Conservation (phyloP, 2,888 invertebrate species). For the Polietes domitor region DNA sequence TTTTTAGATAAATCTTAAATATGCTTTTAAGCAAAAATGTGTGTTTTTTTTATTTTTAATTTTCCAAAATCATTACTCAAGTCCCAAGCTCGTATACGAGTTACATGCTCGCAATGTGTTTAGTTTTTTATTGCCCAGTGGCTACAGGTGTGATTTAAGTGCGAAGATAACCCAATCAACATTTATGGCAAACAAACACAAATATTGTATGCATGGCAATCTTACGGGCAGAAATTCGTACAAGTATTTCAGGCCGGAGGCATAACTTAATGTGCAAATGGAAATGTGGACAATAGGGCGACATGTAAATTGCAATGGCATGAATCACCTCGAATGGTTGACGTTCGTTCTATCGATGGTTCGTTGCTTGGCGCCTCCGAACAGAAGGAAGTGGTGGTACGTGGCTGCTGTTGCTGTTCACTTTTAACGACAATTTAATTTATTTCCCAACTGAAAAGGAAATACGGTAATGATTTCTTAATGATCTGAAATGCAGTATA, state of each 20-base stretch:
- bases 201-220: slow-evolving; percentile 21
- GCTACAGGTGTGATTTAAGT: slow-evolving; percentile 54
- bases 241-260: slow-evolving; percentile 10
- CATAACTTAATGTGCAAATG: slow-evolving; percentile 4
- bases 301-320: background rate
- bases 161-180: slow-evolving; percentile 48
- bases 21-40: slow-evolving; percentile 44
- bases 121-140: slow-evolving; percentile 40
- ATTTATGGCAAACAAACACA: slow-evolving; percentile 15
- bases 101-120: background rate
- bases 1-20: slow-evolving; percentile 41
- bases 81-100: background rate
- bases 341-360: too few relatives aligned
- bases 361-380: slow-evolving; percentile 7
- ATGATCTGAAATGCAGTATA: too few relatives aligned
- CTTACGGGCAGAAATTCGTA: slow-evolving; percentile 19
- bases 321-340: too few relatives aligned
- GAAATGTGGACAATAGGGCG: background rate
- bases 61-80: background rate
- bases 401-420: too few relatives aligned
- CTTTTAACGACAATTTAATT: background rate
- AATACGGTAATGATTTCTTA: background rate
- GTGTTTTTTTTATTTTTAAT: slow-evolving; percentile 9
- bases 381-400: background rate
- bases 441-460: background rate